Percentiles rank a stretch among this genome's conserved stretches.
Conservation (phyloP, 2,797 vertebrate genomes). For the Gastrophryne carolinensis region DNA sequence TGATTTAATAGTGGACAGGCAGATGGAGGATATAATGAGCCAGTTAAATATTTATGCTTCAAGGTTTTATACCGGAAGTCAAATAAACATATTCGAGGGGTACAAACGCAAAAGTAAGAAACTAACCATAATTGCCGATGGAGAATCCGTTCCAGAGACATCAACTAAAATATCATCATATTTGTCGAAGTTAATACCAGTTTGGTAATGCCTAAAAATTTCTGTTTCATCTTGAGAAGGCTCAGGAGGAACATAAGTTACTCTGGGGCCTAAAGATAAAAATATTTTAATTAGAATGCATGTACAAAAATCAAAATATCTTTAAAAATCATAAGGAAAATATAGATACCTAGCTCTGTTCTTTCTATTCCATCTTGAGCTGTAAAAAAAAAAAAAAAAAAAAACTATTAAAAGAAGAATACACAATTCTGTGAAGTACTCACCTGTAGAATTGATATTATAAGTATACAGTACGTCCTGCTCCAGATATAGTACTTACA, state of each 20-base stretch:
- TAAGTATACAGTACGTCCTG: no score
- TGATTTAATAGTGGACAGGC: no score
- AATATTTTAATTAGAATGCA: not conserved
- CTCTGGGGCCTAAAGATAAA: slow-evolving; percentile 72
- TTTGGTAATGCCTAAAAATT: slow-evolving; percentile 83
- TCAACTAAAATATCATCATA: slow-evolving; percentile 87
- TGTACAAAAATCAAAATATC: not conserved
- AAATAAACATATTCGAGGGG: no score
- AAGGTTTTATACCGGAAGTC: no score
- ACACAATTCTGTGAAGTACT: no score
- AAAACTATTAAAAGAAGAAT: not conserved
- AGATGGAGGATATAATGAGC: no score
- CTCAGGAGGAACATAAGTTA: slow-evolving; percentile 85
- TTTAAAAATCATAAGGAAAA: not conserved
- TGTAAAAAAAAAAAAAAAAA: not conserved
- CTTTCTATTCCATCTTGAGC: not conserved
- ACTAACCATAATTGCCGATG: slow-evolving; percentile 82
- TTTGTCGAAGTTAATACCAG: slow-evolving; percentile 91
- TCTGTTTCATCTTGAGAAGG: slow-evolving; percentile 81
- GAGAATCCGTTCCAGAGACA: slow-evolving; percentile 80
- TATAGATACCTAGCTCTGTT: not conserved
- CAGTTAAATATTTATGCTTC: no score
- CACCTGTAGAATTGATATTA: no score
- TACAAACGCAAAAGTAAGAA: not conserved
- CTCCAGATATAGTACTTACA: no score